Evolutionary conservation across 2,113 vertebrate species (phyloP).

Genomic region (Synodontis membranacea): DNA sequence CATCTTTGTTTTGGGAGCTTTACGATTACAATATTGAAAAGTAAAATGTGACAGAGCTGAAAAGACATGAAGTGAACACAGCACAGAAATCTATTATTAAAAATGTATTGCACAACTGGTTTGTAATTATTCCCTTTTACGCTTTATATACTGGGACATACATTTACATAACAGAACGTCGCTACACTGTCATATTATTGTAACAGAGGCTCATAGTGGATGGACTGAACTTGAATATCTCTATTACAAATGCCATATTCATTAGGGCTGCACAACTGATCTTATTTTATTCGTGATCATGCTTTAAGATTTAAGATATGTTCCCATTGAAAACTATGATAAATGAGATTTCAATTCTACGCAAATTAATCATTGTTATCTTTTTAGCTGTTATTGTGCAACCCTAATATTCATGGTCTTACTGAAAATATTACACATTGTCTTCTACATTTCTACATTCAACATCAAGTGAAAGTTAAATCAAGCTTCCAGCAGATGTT

Average conservation of each 20-base stretch:
- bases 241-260: background rate
- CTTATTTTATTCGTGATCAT: background rate
- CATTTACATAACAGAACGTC: slow-evolving; percentile 36
- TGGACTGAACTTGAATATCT: background rate
- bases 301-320: background rate
- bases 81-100: slow-evolving; percentile 59
- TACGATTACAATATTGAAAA: slow-evolving; percentile 65
- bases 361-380: background rate
- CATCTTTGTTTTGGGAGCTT: slow-evolving; percentile 68
- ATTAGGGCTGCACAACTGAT: slow-evolving; percentile 1
- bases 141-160: slow-evolving; percentile 34
- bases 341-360: background rate
- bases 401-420: background rate
- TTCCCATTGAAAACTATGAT: no score
- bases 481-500: background rate
- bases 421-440: background rate
- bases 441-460: background rate
- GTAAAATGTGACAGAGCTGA: slow-evolving; percentile 51
- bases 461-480: background rate
- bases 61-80: slow-evolving; percentile 63
- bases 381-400: background rate
- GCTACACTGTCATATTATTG: slow-evolving; percentile 1
- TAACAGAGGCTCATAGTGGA: background rate
- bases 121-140: slow-evolving; percentile 58
- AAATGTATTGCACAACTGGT: slow-evolving; percentile 64